Conservation (phyloP, 2,113 vertebrate genomes). For the Lophotis ruficrista region DNA sequence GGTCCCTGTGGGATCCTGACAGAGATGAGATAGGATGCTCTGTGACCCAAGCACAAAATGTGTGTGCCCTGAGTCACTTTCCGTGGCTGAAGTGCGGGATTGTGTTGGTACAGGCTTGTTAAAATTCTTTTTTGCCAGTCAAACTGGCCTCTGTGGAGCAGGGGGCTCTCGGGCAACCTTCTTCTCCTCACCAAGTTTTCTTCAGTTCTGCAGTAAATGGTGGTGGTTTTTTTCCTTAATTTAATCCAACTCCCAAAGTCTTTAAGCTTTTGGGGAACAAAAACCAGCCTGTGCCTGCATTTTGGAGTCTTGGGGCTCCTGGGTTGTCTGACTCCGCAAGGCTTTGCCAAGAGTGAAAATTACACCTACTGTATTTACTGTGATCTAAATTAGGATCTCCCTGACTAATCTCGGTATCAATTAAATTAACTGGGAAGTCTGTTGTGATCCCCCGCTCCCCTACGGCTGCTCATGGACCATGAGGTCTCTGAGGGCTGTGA, state of each 20-base stretch:
- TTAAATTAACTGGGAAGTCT: background rate
- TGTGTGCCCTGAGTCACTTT: rapidly evolving
- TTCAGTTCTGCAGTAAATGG: rapidly evolving
- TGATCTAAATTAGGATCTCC: background rate
- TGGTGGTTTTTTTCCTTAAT: background rate
- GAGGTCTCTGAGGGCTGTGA: background rate
- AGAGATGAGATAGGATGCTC: rapidly evolving
- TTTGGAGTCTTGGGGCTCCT: background rate
- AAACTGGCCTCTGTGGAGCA: rapidly evolving
- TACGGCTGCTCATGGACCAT: background rate
- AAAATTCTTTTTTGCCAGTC: background rate
- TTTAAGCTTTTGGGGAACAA: background rate
- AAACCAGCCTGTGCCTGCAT: background rate
- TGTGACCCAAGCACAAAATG: rapidly evolving
- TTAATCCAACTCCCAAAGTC: background rate
- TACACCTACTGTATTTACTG: rapidly evolving
- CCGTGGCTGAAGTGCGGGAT: rapidly evolving
- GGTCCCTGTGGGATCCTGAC: background rate
- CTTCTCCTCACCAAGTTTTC: background rate
- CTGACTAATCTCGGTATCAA: background rate
- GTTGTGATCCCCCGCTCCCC: too few species aligned
- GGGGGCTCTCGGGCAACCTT: background rate
- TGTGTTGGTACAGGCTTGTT: rapidly evolving
- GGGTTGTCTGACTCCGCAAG: background rate
- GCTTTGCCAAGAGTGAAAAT: background rate